phyloP scores from a whole-genome alignment of 1,140 invertebrate genomes.

The Drosophila willistoni region DNA sequence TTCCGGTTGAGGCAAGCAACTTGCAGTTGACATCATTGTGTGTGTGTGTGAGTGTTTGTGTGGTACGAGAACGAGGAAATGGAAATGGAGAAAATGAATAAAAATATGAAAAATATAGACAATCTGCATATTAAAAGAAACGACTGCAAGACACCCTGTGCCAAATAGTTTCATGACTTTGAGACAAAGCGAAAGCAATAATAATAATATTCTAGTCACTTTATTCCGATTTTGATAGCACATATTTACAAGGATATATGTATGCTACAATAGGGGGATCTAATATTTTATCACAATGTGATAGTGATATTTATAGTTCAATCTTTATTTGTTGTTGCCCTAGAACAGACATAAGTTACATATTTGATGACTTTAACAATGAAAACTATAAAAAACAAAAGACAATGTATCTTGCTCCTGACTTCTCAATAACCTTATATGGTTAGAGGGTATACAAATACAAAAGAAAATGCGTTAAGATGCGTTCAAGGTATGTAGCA shows the following conservation, averaged over 20 bases:
- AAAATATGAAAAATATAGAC: constrained; percentile 18
- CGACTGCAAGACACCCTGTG: background rate
- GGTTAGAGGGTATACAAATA: constrained; percentile 5
- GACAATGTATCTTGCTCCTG: background rate
- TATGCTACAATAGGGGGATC: too few relatives aligned
- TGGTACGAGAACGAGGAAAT: constrained; percentile 40
- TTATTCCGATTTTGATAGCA: too few relatives aligned
- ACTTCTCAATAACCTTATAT: background rate
- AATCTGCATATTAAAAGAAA: background rate
- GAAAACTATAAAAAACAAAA: background rate
- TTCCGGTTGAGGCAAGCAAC: constrained; percentile 50
- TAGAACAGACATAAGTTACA: too few relatives aligned
- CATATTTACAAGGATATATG: too few relatives aligned
- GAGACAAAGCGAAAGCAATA: too few relatives aligned
- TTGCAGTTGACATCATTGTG: constrained; percentile 62
- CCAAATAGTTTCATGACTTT: background rate
- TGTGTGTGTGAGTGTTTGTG: constrained; percentile 21
- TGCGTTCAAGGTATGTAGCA: constrained; percentile 14
- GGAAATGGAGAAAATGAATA: constrained; percentile 43
- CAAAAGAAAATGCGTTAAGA: constrained; percentile 5
- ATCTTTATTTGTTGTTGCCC: too few relatives aligned
- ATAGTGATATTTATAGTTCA: too few relatives aligned
- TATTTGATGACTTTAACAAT: background rate
- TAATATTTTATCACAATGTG: too few relatives aligned
- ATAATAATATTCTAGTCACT: too few relatives aligned